phyloP scores from a whole-genome alignment of 2,113 vertebrate genomes.

The Prunella fulvescens region DNA sequence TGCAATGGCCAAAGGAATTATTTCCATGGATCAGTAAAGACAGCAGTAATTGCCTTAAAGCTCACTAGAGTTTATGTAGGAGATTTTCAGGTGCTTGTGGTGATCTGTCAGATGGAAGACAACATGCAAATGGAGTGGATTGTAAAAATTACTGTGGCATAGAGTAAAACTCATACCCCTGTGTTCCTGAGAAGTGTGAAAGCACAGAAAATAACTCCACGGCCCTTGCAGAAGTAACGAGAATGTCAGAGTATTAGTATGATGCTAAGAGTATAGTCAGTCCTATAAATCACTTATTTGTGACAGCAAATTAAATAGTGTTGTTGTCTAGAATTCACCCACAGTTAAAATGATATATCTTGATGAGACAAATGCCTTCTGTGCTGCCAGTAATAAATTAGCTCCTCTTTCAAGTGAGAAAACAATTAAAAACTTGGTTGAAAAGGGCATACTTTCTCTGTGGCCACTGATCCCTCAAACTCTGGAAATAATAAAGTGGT shows the following conservation, averaged over 20 bases:
- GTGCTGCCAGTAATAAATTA: conserved; percentile 44
- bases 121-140: neutral
- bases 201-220: neutral
- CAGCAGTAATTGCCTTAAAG: conserved; percentile 11
- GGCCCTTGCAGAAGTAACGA: neutral
- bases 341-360: conserved; percentile 39
- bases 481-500: conserved; percentile 48
- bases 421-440: conserved; percentile 64
- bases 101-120: neutral
- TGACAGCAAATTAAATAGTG: conserved; percentile 41
- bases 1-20: conserved; percentile 3
- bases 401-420: conserved; percentile 55
- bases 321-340: conserved; percentile 24
- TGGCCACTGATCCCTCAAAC: conserved; percentile 51
- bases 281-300: conserved; percentile 55
- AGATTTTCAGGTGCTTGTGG: neutral
- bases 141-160: neutral
- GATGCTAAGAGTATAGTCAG: neutral
- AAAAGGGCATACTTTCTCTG: conserved; percentile 57
- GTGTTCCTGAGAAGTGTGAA: neutral
- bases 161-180: neutral
- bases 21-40: conserved; percentile 10
- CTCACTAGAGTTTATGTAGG: neutral
- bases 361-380: conserved; percentile 47
- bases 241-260: neutral